These are phyloP conservation scores for Ganaspis brasiliensis DNA, from an alignment of 2,888 invertebrate species.

Conservation along the genomic window DNA sequence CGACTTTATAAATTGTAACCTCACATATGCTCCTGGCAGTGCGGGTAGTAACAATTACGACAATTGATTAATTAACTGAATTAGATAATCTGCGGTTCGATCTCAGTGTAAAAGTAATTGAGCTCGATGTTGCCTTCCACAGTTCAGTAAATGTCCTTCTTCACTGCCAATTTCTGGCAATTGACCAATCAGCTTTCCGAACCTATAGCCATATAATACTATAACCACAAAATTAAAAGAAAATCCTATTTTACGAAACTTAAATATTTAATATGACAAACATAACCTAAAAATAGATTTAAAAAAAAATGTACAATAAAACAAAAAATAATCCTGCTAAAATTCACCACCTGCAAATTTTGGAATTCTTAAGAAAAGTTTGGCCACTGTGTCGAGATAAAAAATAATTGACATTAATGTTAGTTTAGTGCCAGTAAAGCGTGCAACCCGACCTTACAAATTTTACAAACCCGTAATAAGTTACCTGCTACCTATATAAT, in stretches of 20 bases:
- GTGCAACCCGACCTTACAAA: not conserved
- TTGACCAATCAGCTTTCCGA: constrained; percentile 70
- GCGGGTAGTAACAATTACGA: constrained; percentile 71
- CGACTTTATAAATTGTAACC: constrained; percentile 14
- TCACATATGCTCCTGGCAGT: constrained; percentile 44
- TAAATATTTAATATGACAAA: too few relatives aligned
- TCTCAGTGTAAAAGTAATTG: constrained; percentile 67
- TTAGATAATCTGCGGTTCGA: constrained; percentile 75
- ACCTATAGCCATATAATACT: constrained; percentile 53
- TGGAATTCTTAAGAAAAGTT: too few relatives aligned
- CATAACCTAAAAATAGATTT: too few relatives aligned
- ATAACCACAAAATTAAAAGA: constrained; percentile 16
- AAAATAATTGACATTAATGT: too few relatives aligned
- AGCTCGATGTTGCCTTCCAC: constrained; percentile 52
- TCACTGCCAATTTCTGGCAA: constrained; percentile 66
- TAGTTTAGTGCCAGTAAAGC: not conserved
- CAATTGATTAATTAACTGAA: constrained; percentile 78
- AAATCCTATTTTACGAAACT: not conserved
- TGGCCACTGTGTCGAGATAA: too few relatives aligned
- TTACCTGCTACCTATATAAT: constrained; percentile 14
- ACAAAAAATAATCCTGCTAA: too few relatives aligned
- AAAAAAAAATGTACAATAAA: too few relatives aligned
- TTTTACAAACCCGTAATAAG: constrained; percentile 4
- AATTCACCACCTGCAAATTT: too few relatives aligned
- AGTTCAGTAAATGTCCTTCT: constrained; percentile 53